Percentiles rank a stretch among this genome's conserved stretches.
phyloP scores from a whole-genome alignment of 2,888 invertebrate genomes.

The Elegia similella region DNA sequence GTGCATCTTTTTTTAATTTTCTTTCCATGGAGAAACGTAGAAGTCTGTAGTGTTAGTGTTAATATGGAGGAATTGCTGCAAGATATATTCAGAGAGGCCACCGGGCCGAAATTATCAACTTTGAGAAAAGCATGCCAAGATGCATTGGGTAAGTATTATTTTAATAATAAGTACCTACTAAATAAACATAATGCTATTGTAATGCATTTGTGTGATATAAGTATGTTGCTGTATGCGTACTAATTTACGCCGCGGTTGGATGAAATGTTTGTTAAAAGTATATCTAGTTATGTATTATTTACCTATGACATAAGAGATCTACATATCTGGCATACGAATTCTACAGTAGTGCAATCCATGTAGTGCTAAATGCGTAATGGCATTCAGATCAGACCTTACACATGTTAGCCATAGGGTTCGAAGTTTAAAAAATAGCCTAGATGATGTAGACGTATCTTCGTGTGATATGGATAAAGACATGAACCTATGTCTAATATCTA shows the following conservation, averaged over 20 bases:
- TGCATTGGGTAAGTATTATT: conserved; percentile 87
- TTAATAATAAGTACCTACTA: not conserved
- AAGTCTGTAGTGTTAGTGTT: not conserved
- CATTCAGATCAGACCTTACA: no score
- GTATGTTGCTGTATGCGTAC: no score
- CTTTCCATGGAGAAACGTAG: conserved; percentile 16
- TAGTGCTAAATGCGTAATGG: no score
- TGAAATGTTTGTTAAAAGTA: no score
- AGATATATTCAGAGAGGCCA: conserved; percentile 92
- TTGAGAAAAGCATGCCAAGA: conserved; percentile 92
- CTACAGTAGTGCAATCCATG: no score
- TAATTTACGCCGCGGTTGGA: no score
- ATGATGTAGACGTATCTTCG: no score
- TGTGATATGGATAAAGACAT: no score
- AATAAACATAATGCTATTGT: not conserved
- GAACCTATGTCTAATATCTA: no score
- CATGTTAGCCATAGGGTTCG: no score
- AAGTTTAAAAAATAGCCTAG: no score
- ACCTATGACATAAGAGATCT: not conserved
- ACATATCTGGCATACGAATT: not conserved
- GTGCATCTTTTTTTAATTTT: conserved; percentile 5
- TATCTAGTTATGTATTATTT: not conserved
- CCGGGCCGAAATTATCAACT: conserved; percentile 87
- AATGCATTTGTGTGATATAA: no score
- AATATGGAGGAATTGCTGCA: conserved; percentile 93